A percentile compares a stretch with the other conserved stretches of the same genome.
Evolutionary conservation across 2,888 invertebrate species (phyloP).

Genomic region (Cheilosia impressa): DNA sequence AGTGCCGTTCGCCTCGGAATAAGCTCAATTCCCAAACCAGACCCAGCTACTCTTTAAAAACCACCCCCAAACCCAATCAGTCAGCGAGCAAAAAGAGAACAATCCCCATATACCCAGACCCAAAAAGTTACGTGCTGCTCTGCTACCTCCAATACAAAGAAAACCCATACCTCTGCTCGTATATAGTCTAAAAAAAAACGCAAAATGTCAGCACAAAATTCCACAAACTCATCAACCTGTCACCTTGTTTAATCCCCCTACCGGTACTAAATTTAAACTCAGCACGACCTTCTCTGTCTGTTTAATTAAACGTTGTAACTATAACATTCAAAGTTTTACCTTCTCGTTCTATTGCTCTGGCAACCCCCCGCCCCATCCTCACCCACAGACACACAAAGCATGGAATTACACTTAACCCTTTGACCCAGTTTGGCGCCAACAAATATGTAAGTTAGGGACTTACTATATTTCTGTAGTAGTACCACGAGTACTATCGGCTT

Average conservation of each 20-base stretch:
- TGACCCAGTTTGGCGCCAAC: constrained; percentile 71
- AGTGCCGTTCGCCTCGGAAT: no score
- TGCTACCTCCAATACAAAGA: background rate
- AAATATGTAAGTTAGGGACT: constrained; percentile 63
- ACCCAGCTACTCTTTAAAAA: no score
- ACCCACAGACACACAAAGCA: constrained; percentile 25
- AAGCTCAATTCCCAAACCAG: no score
- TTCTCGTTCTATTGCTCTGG: constrained; percentile 6
- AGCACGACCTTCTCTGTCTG: constrained; percentile 67
- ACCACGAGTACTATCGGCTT: constrained; percentile 52
- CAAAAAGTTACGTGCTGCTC: no score
- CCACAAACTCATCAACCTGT: constrained; percentile 71
- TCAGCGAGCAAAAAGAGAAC: no score
- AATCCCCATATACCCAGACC: no score
- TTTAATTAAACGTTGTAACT: constrained; percentile 74
- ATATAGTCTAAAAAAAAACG: background rate
- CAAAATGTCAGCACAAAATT: constrained; percentile 67
- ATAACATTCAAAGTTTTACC: constrained; percentile 67
- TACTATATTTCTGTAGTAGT: constrained; percentile 35
- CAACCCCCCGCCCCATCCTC: background rate
- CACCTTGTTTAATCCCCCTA: constrained; percentile 61
- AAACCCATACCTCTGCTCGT: background rate
- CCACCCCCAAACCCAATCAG: no score
- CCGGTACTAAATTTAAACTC: constrained; percentile 65
- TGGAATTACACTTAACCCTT: constrained; percentile 70